Conservation (phyloP, 2,888 invertebrate genomes). For the Hypselothyrea guttata region DNA sequence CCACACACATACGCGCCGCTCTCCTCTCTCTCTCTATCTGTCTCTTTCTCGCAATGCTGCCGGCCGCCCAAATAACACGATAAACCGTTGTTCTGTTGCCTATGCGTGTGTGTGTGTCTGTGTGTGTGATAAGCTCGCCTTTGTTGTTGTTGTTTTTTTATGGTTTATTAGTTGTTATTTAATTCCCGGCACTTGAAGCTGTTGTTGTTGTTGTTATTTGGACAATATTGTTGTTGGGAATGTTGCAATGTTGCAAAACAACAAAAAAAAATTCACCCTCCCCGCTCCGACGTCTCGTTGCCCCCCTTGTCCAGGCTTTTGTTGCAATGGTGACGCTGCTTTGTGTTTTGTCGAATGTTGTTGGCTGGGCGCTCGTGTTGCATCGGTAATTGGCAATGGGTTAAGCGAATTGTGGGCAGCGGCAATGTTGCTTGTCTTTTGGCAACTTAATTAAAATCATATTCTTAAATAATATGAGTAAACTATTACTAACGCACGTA, state of each 20-base stretch:
- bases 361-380: slow-evolving; percentile 20
- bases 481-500: slow-evolving; percentile 70
- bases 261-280: slow-evolving; percentile 42
- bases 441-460: slow-evolving; percentile 45
- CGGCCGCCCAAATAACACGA: slow-evolving; percentile 52
- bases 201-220: slow-evolving; percentile 7
- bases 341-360: slow-evolving; percentile 17
- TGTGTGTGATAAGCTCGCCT: slow-evolving; percentile 64
- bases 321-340: slow-evolving; percentile 33
- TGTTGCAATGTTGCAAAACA: slow-evolving; percentile 35
- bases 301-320: slow-evolving; percentile 15
- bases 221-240: background rate
- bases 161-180: slow-evolving; percentile 62
- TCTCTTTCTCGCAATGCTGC: slow-evolving; percentile 26
- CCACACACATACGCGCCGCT: slow-evolving; percentile 41
- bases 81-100: slow-evolving; percentile 63
- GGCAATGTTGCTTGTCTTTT: slow-evolving; percentile 26
- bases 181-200: slow-evolving; percentile 54
- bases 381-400: slow-evolving; percentile 24
- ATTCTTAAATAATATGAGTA: slow-evolving; percentile 63
- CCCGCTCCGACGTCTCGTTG: slow-evolving; percentile 1
- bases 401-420: slow-evolving; percentile 17
- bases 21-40: slow-evolving; percentile 27
- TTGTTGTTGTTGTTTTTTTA: slow-evolving; percentile 62
- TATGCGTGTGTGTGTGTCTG: slow-evolving; percentile 28